Base-by-base conservation (phyloP, 2,797 vertebrate genomes). In the Cottoperca gobio region DNA sequence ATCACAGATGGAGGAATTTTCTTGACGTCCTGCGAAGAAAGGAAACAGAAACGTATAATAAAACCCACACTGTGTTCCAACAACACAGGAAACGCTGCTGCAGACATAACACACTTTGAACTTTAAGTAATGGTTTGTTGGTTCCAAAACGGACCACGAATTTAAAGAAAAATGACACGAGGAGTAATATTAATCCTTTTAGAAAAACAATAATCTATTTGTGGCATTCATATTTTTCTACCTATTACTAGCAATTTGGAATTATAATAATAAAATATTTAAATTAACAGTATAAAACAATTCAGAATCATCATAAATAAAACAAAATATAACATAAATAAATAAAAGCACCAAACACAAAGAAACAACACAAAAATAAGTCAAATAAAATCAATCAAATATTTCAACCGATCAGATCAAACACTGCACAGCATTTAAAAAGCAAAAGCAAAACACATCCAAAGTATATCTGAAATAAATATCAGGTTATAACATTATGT, bases 1-100 rank as follows among this genome's bases (percentile, higher is more conserved):
- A 95, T 96, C 94, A 96, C 94, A 96, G 95, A 86, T 96, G 95
- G 78, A 96, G 94, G 89, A 96, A 96, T 89, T 96, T 96, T 94
- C 95, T 93, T 33, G 95, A 96, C n/a, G 95, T 94, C 95, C 95
- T 95, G 73, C 42, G 68, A 78, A 70, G 31, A 76, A 3, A 80
- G 26, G 72, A 65, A 84, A 82, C 31, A 68, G 6, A 28, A 48
- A 53, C 8, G 3, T 21, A 13, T 19, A 37, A 53, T 68, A 48
- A 82, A 75, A 78, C 53, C 39, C 6, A 62, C 19, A 53, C 23
- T 31, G 23, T 50, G 17, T 33, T 40, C n/a, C 3, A 48, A 14
- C 9, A 49, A 40, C 6, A 31, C 35, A 59, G 45, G 16, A 55
- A 52, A 52, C 39, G 16, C 19, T 50, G 28, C 2, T 45, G 17